Evolutionary conservation across 2,888 invertebrate genomes (phyloP).

Genomic region (Rotaria macrura): DNA sequence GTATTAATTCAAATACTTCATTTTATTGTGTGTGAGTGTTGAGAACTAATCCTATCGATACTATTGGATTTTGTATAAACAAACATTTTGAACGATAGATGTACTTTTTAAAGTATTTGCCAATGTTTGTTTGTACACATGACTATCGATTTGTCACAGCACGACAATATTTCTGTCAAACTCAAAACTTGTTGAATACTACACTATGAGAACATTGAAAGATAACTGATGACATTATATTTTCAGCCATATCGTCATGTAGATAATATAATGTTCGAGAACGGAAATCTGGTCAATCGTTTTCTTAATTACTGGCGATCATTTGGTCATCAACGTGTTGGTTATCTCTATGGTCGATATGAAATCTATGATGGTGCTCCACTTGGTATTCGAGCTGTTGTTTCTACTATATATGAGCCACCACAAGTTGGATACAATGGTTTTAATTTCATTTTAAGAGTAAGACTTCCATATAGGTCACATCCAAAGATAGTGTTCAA

Average conservation of each 20-base stretch:
- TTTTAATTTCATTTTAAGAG: neutral
- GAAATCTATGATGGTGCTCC: conserved; percentile 84
- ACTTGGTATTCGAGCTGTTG: conserved; percentile 73
- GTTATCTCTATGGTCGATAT: conserved; percentile 79
- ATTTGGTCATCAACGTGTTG: conserved; percentile 77
- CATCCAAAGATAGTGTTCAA: conserved; percentile 52
- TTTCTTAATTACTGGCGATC: conserved; percentile 93
- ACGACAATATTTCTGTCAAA: too few relatives aligned
- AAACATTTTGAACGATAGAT: too few relatives aligned
- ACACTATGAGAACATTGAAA: too few relatives aligned
- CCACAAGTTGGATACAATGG: conserved; percentile 61
- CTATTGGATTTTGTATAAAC: too few relatives aligned
- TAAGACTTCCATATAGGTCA: conserved; percentile 53
- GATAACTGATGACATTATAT: conserved; percentile 36
- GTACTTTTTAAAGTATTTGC: too few relatives aligned
- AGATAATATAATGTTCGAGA: conserved; percentile 91
- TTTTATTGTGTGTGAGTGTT: too few relatives aligned
- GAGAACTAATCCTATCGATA: too few relatives aligned
- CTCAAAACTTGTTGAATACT: too few relatives aligned
- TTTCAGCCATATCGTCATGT: conserved; percentile 77
- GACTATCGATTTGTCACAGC: too few relatives aligned
- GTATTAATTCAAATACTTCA: too few relatives aligned
- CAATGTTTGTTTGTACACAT: too few relatives aligned
- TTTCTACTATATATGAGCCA: conserved; percentile 90
- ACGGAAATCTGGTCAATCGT: conserved; percentile 79